Base-by-base conservation (phyloP, 2,797 vertebrate species). In the Coendou prehensilis region DNA sequence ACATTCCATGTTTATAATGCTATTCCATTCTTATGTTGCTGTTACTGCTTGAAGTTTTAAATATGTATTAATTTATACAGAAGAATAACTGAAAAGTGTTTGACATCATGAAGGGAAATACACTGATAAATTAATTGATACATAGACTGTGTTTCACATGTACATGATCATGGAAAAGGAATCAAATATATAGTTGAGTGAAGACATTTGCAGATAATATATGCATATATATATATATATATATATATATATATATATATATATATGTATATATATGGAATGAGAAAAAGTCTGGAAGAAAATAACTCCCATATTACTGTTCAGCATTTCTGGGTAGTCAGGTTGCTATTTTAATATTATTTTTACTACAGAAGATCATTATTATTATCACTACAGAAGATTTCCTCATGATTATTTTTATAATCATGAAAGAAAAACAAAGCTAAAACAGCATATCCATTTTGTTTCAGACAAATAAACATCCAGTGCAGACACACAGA, bases 41-140 rank as follows among this genome's bases (percentile, higher is more conserved):
- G 54, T 95, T 95, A 50, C 45, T 95, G 50, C 87, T 86, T 89
- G 54, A 78, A 76, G 67, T 90, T 90, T 87, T 87, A 95, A 82
- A 61, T 30, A 76, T 64, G 76, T 96, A 87, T 82, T 95, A 78
- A 93, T 96, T 95, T 93, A 87, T 28, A 75, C 17, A 91, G 54
- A 95, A 96, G 76, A 95, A 96, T 78, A 37, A 69, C 69, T 89
- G 71, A 95, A 59, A 94, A 95, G 80, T 95, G 79, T 95, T 94
- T 76, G 41, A 69, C 56, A 94, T 26, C 50, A 92, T 78, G 22
- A 14, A 23, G n/a, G 14, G 33, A 30, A 92, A 88, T 93, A 63
- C 59, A 78, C 22, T 47, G 93, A 4, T 79, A 57, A 93, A 75
- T 75, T 78, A 33, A 41, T 73, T 91, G 61, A 88, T 85, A 79